Evolutionary conservation across 2,113 vertebrate genomes (phyloP).

Genomic region (Meriones unguiculatus): DNA sequence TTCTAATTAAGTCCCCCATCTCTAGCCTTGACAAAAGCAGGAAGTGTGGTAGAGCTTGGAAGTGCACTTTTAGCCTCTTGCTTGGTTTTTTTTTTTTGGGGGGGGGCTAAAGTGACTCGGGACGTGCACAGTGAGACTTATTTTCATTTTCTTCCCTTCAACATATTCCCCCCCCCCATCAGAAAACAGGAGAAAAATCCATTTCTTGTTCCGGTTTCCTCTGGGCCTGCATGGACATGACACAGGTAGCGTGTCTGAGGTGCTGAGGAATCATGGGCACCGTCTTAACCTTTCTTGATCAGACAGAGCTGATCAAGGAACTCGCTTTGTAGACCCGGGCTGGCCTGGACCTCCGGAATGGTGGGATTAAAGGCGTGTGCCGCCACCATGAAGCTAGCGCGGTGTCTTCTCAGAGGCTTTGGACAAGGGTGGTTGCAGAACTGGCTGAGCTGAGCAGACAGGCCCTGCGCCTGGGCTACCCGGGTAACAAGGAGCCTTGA

Average conservation of each 20-base stretch:
- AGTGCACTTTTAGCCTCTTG: background rate
- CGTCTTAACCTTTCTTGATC: background rate
- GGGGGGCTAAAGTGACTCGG: background rate
- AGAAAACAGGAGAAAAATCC: conserved; percentile 24
- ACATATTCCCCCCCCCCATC: background rate
- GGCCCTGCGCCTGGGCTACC: background rate
- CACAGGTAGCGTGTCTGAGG: background rate
- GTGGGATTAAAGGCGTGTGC: background rate
- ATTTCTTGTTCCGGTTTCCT: conserved; percentile 57
- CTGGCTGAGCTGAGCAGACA: background rate
- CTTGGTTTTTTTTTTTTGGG: background rate
- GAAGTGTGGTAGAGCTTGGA: background rate
- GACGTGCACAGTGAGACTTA: background rate
- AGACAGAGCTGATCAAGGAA: background rate
- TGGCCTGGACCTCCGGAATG: background rate
- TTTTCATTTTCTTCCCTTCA: background rate
- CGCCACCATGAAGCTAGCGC: no score
- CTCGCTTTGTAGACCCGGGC: background rate
- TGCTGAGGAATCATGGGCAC: background rate
- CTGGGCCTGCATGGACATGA: background rate
- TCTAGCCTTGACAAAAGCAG: background rate
- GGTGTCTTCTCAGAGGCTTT: background rate
- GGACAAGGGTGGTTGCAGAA: background rate
- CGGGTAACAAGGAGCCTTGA: background rate
- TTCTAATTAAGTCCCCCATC: background rate